Evolutionary conservation across 1,140 invertebrate genomes (phyloP), one percentile per base, ranked within the genome.

Genomic region (Halesus radiatus): DNA sequence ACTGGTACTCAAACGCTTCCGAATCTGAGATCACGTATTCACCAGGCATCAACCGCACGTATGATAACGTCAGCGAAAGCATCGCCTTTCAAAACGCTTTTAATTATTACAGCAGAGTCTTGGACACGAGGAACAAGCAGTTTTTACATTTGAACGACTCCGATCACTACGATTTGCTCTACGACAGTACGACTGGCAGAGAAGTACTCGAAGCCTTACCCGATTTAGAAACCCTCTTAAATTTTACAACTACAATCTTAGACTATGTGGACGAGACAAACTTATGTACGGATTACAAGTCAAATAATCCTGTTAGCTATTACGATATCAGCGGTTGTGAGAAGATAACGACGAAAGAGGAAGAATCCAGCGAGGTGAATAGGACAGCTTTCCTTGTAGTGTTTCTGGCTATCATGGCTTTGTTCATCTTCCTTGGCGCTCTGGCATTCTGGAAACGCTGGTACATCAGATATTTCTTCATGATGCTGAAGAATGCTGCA

Each of bases 391-490:
- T 58, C n/a, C 23, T 8, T 83, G 80, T 78, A 53, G 52, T 88
- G 5, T 68, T 85, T 2, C 62, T 81, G 1, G 75, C 87, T 6
- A 52, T 88, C 0, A 32, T 86, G 0, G 80, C 87, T 62, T 85
- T 85, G 3, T 56, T 81, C 3, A 4, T 86, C 0, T 52, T 88
- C 6, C 18, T 90, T 10, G 86, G 86, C 2, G 15, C 87, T 0
- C 84, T 85, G 3, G 80, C 87, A 20, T 76, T 90, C 50, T 88
- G 89, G 26, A 90, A 90, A 80, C 88, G 89, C 64, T 88, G 85
- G 85, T 86, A 90, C 76, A 86, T 92, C 3, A 88, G 87, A 83
- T 92, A 92, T 81, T 92, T 90, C 81, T 88, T 88, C 53, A 88
- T 92, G n/a, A 90, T 88, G 0, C 82, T 92, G 50, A 91, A 90